Base-by-base conservation (phyloP, 2,888 invertebrate species). In the Drosophila robusta region DNA sequence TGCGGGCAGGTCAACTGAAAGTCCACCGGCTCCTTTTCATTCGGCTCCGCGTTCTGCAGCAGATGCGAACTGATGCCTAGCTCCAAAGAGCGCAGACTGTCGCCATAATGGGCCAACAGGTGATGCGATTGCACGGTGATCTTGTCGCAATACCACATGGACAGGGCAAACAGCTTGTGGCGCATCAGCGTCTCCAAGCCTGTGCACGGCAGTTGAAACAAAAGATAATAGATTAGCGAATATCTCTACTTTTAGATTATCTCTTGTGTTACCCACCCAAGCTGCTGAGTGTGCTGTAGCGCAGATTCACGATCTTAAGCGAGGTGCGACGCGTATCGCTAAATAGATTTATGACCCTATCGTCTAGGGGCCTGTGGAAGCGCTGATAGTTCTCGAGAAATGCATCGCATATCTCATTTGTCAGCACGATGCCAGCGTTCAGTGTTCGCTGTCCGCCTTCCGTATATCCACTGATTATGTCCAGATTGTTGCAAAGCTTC, bases 121-220 rank as follows among this genome's bases (percentile, higher is more conserved):
- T 95, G 94, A 69, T 97, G 93, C 22, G 95, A 94, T 22, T 93
- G 91, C 42, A 94, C 93, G 0, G 95, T 95, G 45, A 97, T 92
- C 72, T 94, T 93, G 70, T 94, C 93, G 90, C 97, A 97, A 82
- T 96, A 95, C 61, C 95, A 94, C 72, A 98, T 93, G 78, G 97
- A 96, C 49, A 98, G 92, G 72, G 96, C 95, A 12, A 93, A 92
- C 39, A 97, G 93, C 74, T 95, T 94, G 91, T 98, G 98, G 51
- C 94, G 94, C 91, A 96, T 93, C 14, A 98, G 92, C 54, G 94
- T 94, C 76, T 94, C 93, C 50, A 98, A 75, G 58, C 92, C 92
- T 90, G 18, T 18, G 18, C 18, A 18, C 1, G 1, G 1, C 18
- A 18, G 18, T 18, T 18, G 18, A 12, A n/a, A 9, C 0, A 16